These are phyloP conservation scores for Microctenopoma stevenorrisi DNA, from an alignment of 2,797 vertebrate genomes.

Conservation along the genomic window DNA sequence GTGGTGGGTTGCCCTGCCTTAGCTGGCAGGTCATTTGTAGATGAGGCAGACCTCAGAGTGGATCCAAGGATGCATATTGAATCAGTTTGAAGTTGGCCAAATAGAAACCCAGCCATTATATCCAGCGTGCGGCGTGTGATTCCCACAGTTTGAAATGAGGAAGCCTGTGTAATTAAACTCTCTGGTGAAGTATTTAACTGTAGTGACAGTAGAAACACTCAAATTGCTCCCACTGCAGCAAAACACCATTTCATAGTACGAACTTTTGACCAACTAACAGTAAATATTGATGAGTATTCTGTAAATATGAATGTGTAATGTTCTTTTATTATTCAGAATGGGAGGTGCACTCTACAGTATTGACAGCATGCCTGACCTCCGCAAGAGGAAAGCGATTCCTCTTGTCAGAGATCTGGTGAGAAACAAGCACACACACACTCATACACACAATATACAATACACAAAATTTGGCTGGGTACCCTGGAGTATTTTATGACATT, in stretches of 20 bases:
- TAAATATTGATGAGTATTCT: slow-evolving; percentile 4
- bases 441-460: slow-evolving; percentile 3
- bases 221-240: slow-evolving; percentile 2
- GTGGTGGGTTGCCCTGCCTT: slow-evolving; percentile 57
- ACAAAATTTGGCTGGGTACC: not conserved
- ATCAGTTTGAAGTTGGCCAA: slow-evolving; percentile 48
- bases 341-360: slow-evolving; percentile 97
- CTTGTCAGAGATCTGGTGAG: slow-evolving; percentile 97
- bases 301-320: slow-evolving; percentile 12
- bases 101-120: slow-evolving; percentile 47
- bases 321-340: slow-evolving; percentile 83
- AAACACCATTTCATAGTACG: slow-evolving; percentile 8
- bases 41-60: slow-evolving; percentile 58
- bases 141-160: slow-evolving; percentile 36
- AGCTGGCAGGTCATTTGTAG: slow-evolving; percentile 68
- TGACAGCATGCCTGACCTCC: slow-evolving; percentile 99
- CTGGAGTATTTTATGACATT: slow-evolving; percentile 8
- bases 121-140: slow-evolving; percentile 33
- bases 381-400: slow-evolving; percentile 95
- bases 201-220: slow-evolving; percentile 20
- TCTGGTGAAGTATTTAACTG: slow-evolving; percentile 30
- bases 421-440: slow-evolving; percentile 23
- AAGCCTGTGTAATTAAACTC: slow-evolving; percentile 39
- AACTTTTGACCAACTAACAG: slow-evolving; percentile 1
- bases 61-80: slow-evolving; percentile 57